These are phyloP conservation scores for Tachycineta bicolor DNA, from an alignment of 2,113 vertebrate species.

Conservation along the genomic window DNA sequence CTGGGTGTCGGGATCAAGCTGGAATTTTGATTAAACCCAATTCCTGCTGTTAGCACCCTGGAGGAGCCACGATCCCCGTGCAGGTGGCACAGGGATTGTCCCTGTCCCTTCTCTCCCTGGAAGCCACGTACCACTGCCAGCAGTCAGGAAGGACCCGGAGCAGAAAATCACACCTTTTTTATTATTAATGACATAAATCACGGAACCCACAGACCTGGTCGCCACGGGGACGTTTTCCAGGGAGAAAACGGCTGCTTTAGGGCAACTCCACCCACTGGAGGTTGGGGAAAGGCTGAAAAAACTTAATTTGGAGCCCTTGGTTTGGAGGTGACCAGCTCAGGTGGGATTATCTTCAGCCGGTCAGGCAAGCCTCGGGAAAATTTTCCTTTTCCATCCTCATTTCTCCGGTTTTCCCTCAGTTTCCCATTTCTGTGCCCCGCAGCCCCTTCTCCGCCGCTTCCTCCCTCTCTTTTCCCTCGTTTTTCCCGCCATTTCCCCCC, in stretches of 20 bases:
- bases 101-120: neutral
- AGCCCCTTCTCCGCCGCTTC: neutral
- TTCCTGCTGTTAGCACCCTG: too few relatives aligned
- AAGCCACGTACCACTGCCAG: neutral
- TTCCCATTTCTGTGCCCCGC: neutral
- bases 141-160: neutral
- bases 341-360: too few relatives aligned
- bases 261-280: accelerated
- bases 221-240: neutral
- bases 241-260: neutral
- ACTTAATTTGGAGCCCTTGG: accelerated
- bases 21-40: neutral
- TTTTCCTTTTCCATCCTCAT: accelerated
- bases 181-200: neutral
- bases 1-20: neutral
- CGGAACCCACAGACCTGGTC: neutral
- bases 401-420: neutral
- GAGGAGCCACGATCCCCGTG: accelerated
- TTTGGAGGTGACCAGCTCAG: neutral
- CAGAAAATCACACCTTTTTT: accelerated
- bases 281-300: neutral
- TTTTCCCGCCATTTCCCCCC: neutral
- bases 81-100: neutral
- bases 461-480: neutral
- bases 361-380: too few relatives aligned